Base-by-base conservation (phyloP, 2,797 vertebrate species). In the Otolemur crassicaudatus region DNA sequence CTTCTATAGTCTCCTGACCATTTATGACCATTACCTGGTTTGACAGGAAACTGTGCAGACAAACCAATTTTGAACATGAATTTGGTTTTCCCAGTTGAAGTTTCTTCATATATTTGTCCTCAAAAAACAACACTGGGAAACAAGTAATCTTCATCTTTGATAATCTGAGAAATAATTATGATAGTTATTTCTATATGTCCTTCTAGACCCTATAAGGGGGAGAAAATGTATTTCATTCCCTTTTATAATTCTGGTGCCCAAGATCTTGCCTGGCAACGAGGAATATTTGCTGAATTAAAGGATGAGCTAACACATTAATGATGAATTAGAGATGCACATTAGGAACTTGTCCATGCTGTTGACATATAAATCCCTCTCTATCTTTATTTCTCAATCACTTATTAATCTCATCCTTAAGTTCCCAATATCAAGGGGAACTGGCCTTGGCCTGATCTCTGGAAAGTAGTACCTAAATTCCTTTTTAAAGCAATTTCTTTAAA, bases 261-360 rank as follows among this genome's bases (percentile, higher is more conserved):
- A 53, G 88, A 72, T 12, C 46, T 93, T 77, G 20, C 49, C 25
- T 69, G 25, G 11, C 16, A 95, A 63, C 43, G 80, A 67, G 70
- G 16, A 56, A 87, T 77, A 87, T 63, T 84, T 77, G 25, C 60
- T 83, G 85, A 92, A 93, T 87, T 72, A 76, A 79, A 77, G n/a
- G 76, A 20, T 29, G 5, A 70, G 27, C 84, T 46, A 92, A 67
- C n/a, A 84, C 4, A 72, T 84, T 82, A 92, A 61, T 85, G 43
- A 80, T 43, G 87, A 76, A 77, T 49, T 87, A 92, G 46, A 90
- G 77, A 87, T 37, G 29, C 6, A 76, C 12, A 69, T 61, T 72
- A 84, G 46, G 23, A 95, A 94, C 16, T 61, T 94, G 2, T 40
- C 40, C 19, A 37, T 25, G 13, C 29, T 90, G 56, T 56, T 70